Base-by-base conservation (phyloP, 1,140 invertebrate genomes). In the Ladona fulva region DNA sequence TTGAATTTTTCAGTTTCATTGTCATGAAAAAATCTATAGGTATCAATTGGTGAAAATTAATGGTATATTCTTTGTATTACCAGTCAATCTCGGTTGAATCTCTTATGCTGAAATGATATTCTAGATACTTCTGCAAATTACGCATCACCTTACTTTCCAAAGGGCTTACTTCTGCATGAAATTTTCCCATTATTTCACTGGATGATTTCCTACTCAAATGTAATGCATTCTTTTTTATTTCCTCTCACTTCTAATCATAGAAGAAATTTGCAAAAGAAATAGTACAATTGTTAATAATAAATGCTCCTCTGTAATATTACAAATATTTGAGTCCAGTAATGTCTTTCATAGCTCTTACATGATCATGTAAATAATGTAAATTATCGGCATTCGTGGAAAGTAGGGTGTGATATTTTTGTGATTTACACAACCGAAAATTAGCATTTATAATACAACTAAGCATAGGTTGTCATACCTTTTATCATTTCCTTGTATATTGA, bases 281-380 rank as follows among this genome's bases (percentile, higher is more conserved):
- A 66, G 52, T 66, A 66, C 52, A 66, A 66, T 66, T 66, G 52
- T 66, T 66, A 66, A 66, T 66, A 66, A 66, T 16, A 66, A 66
- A 16, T 66, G n/a, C 52, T 66, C 52, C 52, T 66, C 16, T 66
- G 52, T 66, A 66, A 66, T 66, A 66, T 66, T 66, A 66, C 52
- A 66, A 66, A 66, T 66, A 19, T 66, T 66, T 22, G n/a, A 66
- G 52, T 66, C 52, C 52, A 66, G 52, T 66, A 66, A 66, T 66
- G 52, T 66, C 52, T 66, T 66, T 66, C 52, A 66, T 66, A 66
- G 52, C 52, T 66, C 52, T 52, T 66, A 66, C 52, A 66, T 66
- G 52, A 22, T 66, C 52, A 66, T 66, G 52, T 66, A 66, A 16
- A 66, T 66, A 66, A 6, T 66, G 52, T 66, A 66, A 66, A 66